Evolutionary conservation across 2,888 invertebrate genomes (phyloP), one percentile per base, ranked within the genome.

Genomic region (Tetragonula carbonaria): DNA sequence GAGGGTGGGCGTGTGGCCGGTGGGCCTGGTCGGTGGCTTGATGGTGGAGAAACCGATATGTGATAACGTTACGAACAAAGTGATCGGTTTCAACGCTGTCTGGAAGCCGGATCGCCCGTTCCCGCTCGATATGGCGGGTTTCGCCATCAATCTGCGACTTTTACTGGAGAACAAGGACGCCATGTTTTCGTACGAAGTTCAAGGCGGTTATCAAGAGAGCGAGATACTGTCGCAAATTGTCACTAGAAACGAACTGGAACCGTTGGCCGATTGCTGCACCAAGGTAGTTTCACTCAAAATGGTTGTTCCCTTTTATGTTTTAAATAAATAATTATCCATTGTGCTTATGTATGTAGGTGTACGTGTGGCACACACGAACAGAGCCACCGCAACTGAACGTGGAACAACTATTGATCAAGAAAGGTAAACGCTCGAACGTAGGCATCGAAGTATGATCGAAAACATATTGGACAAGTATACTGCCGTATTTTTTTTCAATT

Each of bases 311-410:
- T 5, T 11, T 51, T n/a, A 11, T 53, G 2, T 11, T 33, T 5
- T 51, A 70, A 51, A 21, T 53, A 21, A 51, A 6, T 23, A 51
- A 33, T 65, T 65, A 33, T 28, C 8, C 0, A 38, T 45, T 45
- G 2, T 45, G 45, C 45, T 62, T 62, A 11, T 33, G 11, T 63
- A 0, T 21, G 55, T 88, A 96, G 96, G 97, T 99, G n/a, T 97
- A 98, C 85, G 99, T 99, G 0, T 99, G 99, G 99, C 99, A 99
- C 93, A 99, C 99, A 4, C 96, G 99, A 91, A 99, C 99, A 0
- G 98, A 99, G 94, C 97, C 97, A 91, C 97, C 99, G 0, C 96
- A 97, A 70, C 95, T 99, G 78, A 96, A 96, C 91, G 95, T 97
- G 93, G 97, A 98, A 95, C 95, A 95, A 92, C 93, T 96, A 91